Evolutionary conservation across 2,888 invertebrate species (phyloP).

Genomic region (Mimachlamys varia): DNA sequence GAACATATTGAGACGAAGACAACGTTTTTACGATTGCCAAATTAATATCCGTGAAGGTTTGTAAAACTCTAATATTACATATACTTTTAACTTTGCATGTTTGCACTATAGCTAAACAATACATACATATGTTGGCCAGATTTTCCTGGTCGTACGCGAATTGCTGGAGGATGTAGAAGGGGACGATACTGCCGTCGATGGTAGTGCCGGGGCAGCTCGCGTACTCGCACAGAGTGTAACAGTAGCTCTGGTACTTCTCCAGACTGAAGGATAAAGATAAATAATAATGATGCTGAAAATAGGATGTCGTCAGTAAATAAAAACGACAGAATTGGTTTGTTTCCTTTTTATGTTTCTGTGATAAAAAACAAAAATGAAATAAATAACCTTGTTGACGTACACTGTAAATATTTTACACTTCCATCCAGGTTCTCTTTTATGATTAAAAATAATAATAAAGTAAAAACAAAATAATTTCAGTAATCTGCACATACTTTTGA

Average conservation of each 20-base stretch:
- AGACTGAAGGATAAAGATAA: background rate
- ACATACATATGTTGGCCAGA: background rate
- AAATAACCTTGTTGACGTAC: too few relatives aligned
- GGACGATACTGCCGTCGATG: background rate
- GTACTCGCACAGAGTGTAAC: background rate
- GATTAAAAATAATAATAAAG: background rate
- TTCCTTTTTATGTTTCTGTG: too few relatives aligned
- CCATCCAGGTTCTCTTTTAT: background rate
- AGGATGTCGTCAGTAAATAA: too few relatives aligned
- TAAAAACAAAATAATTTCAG: background rate
- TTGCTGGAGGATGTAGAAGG: conserved; percentile 6
- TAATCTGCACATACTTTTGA: background rate
- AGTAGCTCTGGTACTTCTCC: conserved; percentile 28
- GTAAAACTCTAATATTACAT: too few relatives aligned
- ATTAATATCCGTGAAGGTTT: too few relatives aligned
- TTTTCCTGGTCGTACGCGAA: conserved; percentile 19
- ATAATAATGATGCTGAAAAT: background rate
- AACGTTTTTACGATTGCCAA: too few relatives aligned
- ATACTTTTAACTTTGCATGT: too few relatives aligned
- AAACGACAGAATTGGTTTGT: too few relatives aligned
- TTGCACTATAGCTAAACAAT: background rate
- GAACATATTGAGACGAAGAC: too few relatives aligned
- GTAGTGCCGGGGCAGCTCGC: background rate
- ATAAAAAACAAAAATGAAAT: too few relatives aligned
- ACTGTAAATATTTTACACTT: too few relatives aligned